Percentiles rank a stretch among this genome's conserved stretches.
These are phyloP conservation scores for Antechinus flavipes DNA, from an alignment of 2,113 vertebrate genomes.

Conservation along the genomic window DNA sequence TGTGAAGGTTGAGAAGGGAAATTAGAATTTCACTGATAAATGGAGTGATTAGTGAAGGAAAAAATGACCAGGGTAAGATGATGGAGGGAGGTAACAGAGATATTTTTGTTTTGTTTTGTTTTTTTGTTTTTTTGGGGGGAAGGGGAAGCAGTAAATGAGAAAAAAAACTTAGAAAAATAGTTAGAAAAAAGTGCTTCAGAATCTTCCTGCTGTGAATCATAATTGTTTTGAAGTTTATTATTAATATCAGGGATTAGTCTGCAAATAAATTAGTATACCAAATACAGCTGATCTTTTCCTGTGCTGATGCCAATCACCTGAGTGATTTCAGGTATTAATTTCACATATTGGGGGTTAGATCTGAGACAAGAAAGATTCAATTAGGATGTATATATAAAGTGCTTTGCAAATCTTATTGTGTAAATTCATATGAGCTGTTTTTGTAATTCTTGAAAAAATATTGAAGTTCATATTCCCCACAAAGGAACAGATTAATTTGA, in stretches of 20 bases:
- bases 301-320: background rate
- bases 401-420: background rate
- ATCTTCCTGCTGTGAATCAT: background rate
- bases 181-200: background rate
- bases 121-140: too few relatives aligned
- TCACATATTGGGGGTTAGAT: background rate
- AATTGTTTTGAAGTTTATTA: background rate
- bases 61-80: background rate
- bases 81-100: background rate
- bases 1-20: background rate
- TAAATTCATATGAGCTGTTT: too few relatives aligned
- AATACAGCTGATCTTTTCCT: background rate
- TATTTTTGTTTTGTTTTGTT: too few relatives aligned
- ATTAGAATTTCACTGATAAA: background rate
- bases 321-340: background rate
- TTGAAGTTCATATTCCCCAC: background rate
- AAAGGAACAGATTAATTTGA: background rate
- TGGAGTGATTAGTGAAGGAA: background rate
- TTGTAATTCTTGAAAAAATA: background rate
- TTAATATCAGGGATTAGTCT: background rate
- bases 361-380: background rate
- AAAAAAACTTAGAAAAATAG: background rate
- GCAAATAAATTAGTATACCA: conserved; percentile 3
- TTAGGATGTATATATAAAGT: background rate
- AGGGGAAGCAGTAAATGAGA: background rate